These are phyloP conservation scores for Scotopteryx bipunctaria DNA, from an alignment of 2,888 invertebrate species.

Conservation along the genomic window DNA sequence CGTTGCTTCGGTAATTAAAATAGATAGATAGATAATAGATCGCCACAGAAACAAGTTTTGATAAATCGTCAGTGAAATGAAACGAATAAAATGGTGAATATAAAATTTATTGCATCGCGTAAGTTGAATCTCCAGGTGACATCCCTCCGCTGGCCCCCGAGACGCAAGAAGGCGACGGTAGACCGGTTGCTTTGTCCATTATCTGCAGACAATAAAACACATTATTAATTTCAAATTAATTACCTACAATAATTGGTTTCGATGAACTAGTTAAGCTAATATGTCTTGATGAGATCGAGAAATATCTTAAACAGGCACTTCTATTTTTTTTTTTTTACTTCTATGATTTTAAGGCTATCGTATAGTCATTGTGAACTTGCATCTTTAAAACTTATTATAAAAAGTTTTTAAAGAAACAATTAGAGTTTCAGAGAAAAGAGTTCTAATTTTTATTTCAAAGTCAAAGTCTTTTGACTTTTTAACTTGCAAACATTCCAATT, in stretches of 20 bases:
- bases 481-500: no score
- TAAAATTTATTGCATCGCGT: constrained; percentile 19
- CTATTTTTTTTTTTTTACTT: no score
- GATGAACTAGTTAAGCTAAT: constrained; percentile 1
- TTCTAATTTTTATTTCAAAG: no score
- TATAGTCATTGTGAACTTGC: no score
- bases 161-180: constrained; percentile 8
- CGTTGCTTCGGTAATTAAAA: no score
- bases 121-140: constrained; percentile 4
- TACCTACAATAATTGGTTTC: neutral
- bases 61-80: constrained; percentile 11
- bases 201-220: constrained; percentile 20
- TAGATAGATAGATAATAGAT: no score
- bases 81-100: constrained; percentile 2
- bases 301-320: no score
- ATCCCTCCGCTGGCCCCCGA: constrained; percentile 16
- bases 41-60: neutral
- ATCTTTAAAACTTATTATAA: no score
- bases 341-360: no score
- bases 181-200: constrained; percentile 22
- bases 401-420: no score
- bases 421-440: no score
- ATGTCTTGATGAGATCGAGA: neutral
- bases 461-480: no score
- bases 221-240: constrained; percentile 8